phyloP scores from a whole-genome alignment of 2,797 vertebrate species.

The Onychomys leucogaster region DNA sequence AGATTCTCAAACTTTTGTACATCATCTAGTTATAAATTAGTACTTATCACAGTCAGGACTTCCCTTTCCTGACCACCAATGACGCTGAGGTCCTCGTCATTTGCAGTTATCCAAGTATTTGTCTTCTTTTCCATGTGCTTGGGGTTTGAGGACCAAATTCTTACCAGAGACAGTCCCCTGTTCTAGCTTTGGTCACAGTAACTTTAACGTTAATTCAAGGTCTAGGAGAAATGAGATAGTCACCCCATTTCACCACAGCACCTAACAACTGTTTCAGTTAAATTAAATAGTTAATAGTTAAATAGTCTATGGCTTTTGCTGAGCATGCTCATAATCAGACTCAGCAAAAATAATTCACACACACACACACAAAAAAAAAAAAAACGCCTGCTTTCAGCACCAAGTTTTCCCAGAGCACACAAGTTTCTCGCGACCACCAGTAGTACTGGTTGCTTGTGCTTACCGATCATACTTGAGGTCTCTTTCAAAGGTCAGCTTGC shows the following conservation, averaged over 20 bases:
- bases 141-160: background rate
- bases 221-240: background rate
- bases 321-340: slow-evolving; percentile 28
- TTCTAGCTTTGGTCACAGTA: background rate
- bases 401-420: slow-evolving; percentile 1
- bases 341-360: background rate
- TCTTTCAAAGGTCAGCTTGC: background rate
- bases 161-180: background rate
- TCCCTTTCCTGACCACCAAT: background rate
- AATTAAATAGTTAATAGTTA: background rate
- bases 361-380: no score
- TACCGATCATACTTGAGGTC: background rate
- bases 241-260: background rate
- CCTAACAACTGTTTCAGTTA: background rate
- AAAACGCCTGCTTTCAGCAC: background rate
- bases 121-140: background rate
- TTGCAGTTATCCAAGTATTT: background rate
- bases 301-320: background rate
- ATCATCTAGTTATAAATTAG: background rate
- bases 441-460: background rate
- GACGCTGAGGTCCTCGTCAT: background rate
- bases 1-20: background rate
- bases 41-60: background rate
- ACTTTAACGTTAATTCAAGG: background rate
- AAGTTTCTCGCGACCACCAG: background rate